Evolutionary conservation across 2,113 vertebrate species (phyloP).

Genomic region (Osmerus eperlanus): DNA sequence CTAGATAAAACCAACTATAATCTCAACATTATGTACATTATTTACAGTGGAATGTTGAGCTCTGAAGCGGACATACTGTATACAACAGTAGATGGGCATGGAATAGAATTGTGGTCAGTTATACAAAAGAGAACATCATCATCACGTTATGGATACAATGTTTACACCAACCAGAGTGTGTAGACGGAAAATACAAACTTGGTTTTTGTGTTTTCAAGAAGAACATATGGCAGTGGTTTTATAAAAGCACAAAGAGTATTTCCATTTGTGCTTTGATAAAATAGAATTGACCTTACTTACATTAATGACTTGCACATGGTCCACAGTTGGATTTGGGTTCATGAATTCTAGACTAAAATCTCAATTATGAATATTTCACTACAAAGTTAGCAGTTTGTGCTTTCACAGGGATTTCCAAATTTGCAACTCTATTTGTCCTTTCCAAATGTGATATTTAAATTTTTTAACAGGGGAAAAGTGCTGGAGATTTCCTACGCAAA

Average conservation of each 20-base stretch:
- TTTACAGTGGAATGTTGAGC: slow-evolving; percentile 74
- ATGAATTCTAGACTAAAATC: slow-evolving; percentile 14
- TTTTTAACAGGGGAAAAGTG: background rate
- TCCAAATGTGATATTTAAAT: background rate
- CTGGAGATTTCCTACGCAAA: background rate
- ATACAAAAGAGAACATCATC: slow-evolving; percentile 50
- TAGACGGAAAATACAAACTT: slow-evolving; percentile 17
- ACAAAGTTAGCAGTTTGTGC: background rate
- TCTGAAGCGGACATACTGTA: slow-evolving; percentile 46
- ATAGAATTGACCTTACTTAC: slow-evolving; percentile 11
- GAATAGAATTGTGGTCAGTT: slow-evolving; percentile 62
- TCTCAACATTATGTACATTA: slow-evolving; percentile 70
- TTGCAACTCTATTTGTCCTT: background rate
- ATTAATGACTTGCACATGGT: slow-evolving; percentile 3
- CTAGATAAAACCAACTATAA: slow-evolving; percentile 63
- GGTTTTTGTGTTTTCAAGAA: background rate
- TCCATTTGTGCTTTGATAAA: slow-evolving; percentile 59
- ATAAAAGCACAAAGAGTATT: slow-evolving; percentile 10
- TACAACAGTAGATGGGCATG: slow-evolving; percentile 66
- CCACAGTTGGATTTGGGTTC: slow-evolving; percentile 9
- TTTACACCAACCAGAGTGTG: slow-evolving; percentile 46
- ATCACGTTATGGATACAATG: slow-evolving; percentile 27
- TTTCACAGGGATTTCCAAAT: background rate
- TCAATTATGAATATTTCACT: background rate
- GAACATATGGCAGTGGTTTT: slow-evolving; percentile 53